Evolutionary conservation across 2,888 invertebrate species (phyloP), one percentile per base, ranked within the genome.

Genomic region (Morinoia aosen): DNA sequence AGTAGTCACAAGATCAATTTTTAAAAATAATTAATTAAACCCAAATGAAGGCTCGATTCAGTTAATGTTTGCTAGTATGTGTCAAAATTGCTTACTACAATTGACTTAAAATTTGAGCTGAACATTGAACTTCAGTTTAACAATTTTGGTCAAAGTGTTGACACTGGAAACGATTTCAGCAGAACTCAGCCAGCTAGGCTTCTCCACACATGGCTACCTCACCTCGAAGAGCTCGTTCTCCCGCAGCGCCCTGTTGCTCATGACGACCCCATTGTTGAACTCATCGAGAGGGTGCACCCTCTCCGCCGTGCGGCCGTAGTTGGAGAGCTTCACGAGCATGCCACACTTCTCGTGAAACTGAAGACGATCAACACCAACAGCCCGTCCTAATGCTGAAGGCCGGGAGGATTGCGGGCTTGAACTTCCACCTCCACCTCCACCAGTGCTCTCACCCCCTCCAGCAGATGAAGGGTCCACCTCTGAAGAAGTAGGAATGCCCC

Each of bases 231-330:
- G 97, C 97, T 99, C 99, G 97, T 98, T 98, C 97, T 99, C 99
- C 96, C 98, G 98, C 8, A 99, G 97, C 0, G 99, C 98, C 90
- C 99, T 98, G 97, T 99, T 98, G 3, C 99, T 99, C 98, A 99
- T 99, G 2, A 99, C 99, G 5, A 99, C 99, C 0, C 99, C 99
- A 97, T 99, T 99, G 97, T 99, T 99, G 97, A 99, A 99, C 97
- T 99, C 99, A 97, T 99, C 99, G 12, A 98, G 97, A 0, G 99
- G 99, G 96, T 99, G 98, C 95, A 98, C 98, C 96, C 99, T 98
- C 97, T 99, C 99, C 0, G 99, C 99, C 10, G 98, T 98, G 97
- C 99, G 97, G 25, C 98, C 97, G 97, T 98, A 98, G 97, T 98
- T 98, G 0, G 98, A 98, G 57, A 99, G 97, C 97, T 98, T 99